Percentiles rank a stretch among this genome's conserved stretches.
phyloP scores from a whole-genome alignment of 2,888 invertebrate genomes.

The Schrankia costaestrigalis region DNA sequence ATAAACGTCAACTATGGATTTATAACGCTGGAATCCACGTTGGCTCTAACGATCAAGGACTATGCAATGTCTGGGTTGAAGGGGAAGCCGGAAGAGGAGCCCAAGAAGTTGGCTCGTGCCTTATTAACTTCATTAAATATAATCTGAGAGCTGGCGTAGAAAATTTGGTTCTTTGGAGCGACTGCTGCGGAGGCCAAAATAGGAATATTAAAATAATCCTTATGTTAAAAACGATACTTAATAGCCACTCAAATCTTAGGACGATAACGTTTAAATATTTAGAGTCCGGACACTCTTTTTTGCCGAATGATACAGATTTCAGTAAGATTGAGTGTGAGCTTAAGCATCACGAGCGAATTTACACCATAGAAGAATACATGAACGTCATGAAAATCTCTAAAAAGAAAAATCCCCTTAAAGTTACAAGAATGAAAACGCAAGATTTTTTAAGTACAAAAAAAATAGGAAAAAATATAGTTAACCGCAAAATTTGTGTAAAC shows the following conservation, averaged over 20 bases:
- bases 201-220: conserved; percentile 10
- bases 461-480: conserved; percentile 9
- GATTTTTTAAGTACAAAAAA: conserved; percentile 10
- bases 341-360: conserved; percentile 9
- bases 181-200: conserved; percentile 12
- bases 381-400: conserved; percentile 12
- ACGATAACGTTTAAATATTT: too few species aligned
- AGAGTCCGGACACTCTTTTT: conserved; percentile 6
- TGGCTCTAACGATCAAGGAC: conserved; percentile 15
- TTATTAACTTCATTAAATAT: conserved; percentile 6
- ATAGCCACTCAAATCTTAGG: conserved; percentile 4
- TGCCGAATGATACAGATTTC: conserved; percentile 13
- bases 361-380: conserved; percentile 11
- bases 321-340: conserved; percentile 8
- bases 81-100: conserved; percentile 21
- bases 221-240: conserved; percentile 10
- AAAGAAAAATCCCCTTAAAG: conserved; percentile 9
- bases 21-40: conserved; percentile 20
- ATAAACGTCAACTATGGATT: conserved; percentile 22
- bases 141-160: conserved; percentile 4
- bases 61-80: conserved; percentile 22
- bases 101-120: conserved; percentile 20
- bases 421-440: conserved; percentile 10
- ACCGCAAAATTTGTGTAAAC: conserved; percentile 8
- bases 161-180: conserved; percentile 10